Evolutionary conservation across 2,888 invertebrate species (phyloP).

Genomic region (Heteropelma amictum): DNA sequence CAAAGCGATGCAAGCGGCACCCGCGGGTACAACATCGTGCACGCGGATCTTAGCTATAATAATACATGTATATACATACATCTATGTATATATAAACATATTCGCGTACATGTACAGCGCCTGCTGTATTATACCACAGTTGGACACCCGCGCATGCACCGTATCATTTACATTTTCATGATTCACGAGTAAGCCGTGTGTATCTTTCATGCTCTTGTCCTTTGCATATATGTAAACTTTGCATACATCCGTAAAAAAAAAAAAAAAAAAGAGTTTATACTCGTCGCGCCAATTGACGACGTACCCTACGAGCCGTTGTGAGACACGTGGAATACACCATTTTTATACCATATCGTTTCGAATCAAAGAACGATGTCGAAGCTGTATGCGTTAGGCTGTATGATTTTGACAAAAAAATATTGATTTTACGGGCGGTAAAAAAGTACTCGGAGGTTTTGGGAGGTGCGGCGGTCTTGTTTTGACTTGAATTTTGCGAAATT

Average conservation of each 20-base stretch:
- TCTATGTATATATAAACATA: background rate
- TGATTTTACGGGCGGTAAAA: too few species aligned
- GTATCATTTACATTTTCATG: conserved; percentile 37
- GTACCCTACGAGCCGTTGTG: too few species aligned
- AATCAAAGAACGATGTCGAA: too few species aligned
- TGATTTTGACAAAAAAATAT: too few species aligned
- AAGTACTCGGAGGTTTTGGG: too few species aligned
- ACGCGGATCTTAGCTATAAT: conserved; percentile 3
- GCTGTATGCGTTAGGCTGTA: too few species aligned
- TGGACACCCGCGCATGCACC: conserved; percentile 2
- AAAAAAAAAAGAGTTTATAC: too few species aligned
- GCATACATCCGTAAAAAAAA: background rate
- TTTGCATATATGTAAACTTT: background rate
- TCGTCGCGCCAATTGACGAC: too few species aligned
- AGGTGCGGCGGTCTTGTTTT: too few species aligned
- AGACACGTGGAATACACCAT: too few species aligned
- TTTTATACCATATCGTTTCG: too few species aligned
- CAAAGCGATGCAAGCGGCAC: conserved; percentile 42
- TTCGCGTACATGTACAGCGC: background rate
- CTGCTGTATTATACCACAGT: background rate
- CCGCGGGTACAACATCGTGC: conserved; percentile 38
- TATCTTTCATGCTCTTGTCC: background rate
- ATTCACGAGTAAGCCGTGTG: conserved; percentile 23
- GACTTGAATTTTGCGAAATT: too few species aligned
- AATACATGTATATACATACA: background rate